These are phyloP conservation scores for Cyprinodon tularosa DNA, from an alignment of 2,113 vertebrate species.

Conservation along the genomic window DNA sequence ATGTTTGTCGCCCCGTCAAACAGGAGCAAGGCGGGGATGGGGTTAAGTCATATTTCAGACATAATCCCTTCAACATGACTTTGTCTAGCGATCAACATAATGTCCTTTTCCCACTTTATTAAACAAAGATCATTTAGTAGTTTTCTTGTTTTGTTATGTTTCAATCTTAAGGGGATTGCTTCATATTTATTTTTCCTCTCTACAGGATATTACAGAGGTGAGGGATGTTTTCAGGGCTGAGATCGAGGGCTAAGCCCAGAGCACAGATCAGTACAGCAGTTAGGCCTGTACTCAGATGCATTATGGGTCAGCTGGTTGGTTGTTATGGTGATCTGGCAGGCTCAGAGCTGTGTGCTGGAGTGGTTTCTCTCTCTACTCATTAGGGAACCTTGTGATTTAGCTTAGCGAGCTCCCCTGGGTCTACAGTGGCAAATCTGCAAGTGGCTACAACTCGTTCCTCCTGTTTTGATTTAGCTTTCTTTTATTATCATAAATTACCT, in stretches of 20 bases:
- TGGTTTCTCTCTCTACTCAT: slow-evolving; percentile 74
- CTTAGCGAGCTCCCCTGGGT: slow-evolving; percentile 70
- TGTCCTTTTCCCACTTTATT: slow-evolving; percentile 35
- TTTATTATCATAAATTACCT: slow-evolving; percentile 47
- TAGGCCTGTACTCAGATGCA: slow-evolving; percentile 72
- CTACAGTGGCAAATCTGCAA: slow-evolving; percentile 50
- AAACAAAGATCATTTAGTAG: slow-evolving; percentile 1
- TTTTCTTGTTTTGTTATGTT: slow-evolving; percentile 2
- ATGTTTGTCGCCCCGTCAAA: slow-evolving; percentile 52
- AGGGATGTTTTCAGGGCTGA: slow-evolving; percentile 30
- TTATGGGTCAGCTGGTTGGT: slow-evolving; percentile 80
- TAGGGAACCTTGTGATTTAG: slow-evolving; percentile 81
- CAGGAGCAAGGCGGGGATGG: slow-evolving; percentile 38
- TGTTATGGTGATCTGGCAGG: slow-evolving; percentile 81
- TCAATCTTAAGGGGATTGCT: neutral
- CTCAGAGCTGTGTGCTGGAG: slow-evolving; percentile 61
- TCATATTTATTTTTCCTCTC: slow-evolving; percentile 27
- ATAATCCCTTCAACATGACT: slow-evolving; percentile 68
- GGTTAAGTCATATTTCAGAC: slow-evolving; percentile 74
- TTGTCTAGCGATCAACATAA: slow-evolving; percentile 46
- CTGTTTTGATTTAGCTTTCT: slow-evolving; percentile 40
- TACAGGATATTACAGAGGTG: slow-evolving; percentile 15
- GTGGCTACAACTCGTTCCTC: slow-evolving; percentile 14
- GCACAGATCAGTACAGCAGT: slow-evolving; percentile 50
- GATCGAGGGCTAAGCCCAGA: slow-evolving; percentile 46